These are phyloP conservation scores for Coluber constrictor DNA, from an alignment of 2,797 vertebrate genomes.

Conservation along the genomic window DNA sequence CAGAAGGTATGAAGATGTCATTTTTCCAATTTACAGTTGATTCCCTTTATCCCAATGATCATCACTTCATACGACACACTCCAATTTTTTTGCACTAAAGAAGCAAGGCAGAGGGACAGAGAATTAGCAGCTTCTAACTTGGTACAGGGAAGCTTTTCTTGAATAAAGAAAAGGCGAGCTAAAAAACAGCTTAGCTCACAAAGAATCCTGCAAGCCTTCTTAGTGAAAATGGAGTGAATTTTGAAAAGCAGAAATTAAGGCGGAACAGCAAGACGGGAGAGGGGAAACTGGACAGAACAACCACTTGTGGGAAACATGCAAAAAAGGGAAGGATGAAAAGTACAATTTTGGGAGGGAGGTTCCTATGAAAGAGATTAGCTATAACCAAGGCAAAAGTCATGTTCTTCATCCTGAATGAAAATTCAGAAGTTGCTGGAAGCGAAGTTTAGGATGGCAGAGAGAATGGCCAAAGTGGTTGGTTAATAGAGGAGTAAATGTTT, in stretches of 20 bases:
- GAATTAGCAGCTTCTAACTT: conserved; percentile 54
- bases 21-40: conserved; percentile 2
- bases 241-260: not conserved
- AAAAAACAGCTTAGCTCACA: not conserved
- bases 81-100: not conserved
- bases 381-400: not conserved
- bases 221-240: not conserved
- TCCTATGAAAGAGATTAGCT: not conserved
- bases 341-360: not conserved
- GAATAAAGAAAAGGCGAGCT: not conserved
- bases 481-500: not conserved
- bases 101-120: conserved; percentile 34
- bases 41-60: conserved; percentile 24
- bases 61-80: not conserved
- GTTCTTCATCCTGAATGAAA: not conserved
- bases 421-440: not conserved
- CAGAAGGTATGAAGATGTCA: conserved; percentile 14
- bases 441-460: not conserved
- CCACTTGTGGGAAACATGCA: not conserved
- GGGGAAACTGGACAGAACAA: not conserved
- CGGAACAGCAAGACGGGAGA: not conserved
- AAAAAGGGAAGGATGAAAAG: not conserved
- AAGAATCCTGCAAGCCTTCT: not conserved
- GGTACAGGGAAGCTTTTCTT: conserved; percentile 34
- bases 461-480: too few species aligned